Base-by-base conservation (phyloP, 2,797 vertebrate species). In the Phrynocephalus vlangalii region DNA sequence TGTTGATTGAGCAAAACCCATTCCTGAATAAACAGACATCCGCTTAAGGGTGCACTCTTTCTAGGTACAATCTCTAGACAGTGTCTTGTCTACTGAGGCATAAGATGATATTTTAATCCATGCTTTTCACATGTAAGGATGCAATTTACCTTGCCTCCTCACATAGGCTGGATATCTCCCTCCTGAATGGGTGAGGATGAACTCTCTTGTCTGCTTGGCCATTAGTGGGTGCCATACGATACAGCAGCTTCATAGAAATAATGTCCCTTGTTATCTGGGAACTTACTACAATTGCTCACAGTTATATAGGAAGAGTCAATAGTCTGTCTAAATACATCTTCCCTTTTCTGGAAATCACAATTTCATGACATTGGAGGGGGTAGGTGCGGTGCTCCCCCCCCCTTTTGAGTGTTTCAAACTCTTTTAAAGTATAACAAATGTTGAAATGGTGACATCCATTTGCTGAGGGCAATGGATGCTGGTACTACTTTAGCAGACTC, bases 401-500 rank as follows among this genome's bases (percentile, higher is more conserved):
- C 72, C 30, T 75, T 56, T 63, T 82, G 38, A 26, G 68, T 52
- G 24, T 90, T 92, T 48, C 83, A 2, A 22, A 83, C 85, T 82
- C 50, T 22, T 91, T 79, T 90, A 50, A 90, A 91, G 38, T 79
- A 20, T 70, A 80, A 76, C 50, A 1, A 28, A 80, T 77, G 8
- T 73, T 52, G 26, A 85, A 73, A 82, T 48, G 82, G 68, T 80
- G 28, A 78, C 11, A 87, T 91, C 76, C 33, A 72, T 87, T 89
- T 85, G 20, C 13, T 10, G 0, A 86, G 16, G 26, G 78, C 48
- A 10, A 24, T 86, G 56, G 15, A 7, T 86, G 72, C 10, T 68
- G 5, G 83, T 67, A 84, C 33, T 86, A 79, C 71, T 86, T 26
- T 66, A 73, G n/a, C 63, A 87, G 48, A 83, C 88, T 89, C 81